Base-by-base conservation (phyloP, 2,113 vertebrate species). In the Sebastes fasciatus region DNA sequence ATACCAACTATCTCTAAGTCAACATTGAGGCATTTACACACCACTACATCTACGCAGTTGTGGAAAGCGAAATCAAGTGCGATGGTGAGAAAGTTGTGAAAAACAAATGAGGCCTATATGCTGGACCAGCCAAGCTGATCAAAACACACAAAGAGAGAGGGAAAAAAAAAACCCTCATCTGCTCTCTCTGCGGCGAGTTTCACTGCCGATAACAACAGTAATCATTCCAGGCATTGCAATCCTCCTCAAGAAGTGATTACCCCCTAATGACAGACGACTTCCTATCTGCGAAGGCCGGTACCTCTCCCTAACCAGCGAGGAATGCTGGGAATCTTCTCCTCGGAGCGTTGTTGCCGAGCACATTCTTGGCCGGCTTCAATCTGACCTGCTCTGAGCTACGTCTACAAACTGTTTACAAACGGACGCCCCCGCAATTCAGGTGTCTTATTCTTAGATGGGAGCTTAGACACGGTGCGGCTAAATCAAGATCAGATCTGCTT, bases 241-340 rank as follows among this genome's bases (percentile, higher is more conserved):
- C 81, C 89, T 92, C 82, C 89, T 91, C 78, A 52, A 92, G 88
- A 89, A 91, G 87, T 90, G 90, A 94, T 93, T 88, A 91, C 77
- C 81, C 88, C 77, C 78, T 88, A 89, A 89, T 91, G 93, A 94
- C 87, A 93, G 91, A 94, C 13, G 78, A 92, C 91, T 93, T 94
- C 94, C 94, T 93, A 87, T 94, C 91, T 82, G 65, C 21, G 88
- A 91, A 86, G 91, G 88, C 83, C 82, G 43, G 69, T 79, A 74
- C 87, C 68, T 79, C 92, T 90, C 85, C 90, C 89, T 85, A 87
- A 89, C 73, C 87, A 85, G 58, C 0, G 23, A 87, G 86, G 90
- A 94, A 94, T 93, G 90, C 87, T 74, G 89, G 86, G 92, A 94
- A 92, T 92, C 86, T 87, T 90, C 75, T 79, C 64, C 88, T 86